Conservation (phyloP, 1,140 invertebrate genomes). For the Cotesia typhae region DNA sequence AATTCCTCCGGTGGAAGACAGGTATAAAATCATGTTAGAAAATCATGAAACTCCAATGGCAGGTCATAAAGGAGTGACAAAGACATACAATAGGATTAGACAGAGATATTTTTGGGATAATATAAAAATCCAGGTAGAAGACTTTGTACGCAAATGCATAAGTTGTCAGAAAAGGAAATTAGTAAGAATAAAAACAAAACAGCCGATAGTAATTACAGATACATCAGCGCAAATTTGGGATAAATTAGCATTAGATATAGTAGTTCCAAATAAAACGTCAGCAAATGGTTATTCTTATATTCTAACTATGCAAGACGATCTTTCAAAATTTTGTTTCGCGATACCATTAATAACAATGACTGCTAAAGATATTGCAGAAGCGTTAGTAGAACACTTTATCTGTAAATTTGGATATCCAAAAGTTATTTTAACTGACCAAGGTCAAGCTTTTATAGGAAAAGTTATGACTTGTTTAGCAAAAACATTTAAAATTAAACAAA, state of each 20-base stretch:
- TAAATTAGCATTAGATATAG: slow-evolving; percentile 37
- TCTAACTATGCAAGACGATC: slow-evolving; percentile 44
- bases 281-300: slow-evolving; percentile 35
- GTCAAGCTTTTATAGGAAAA: slow-evolving; percentile 41
- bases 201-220: slow-evolving; percentile 35
- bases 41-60: slow-evolving; percentile 29
- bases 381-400: slow-evolving; percentile 42
- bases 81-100: slow-evolving; percentile 35
- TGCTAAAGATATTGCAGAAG: slow-evolving; percentile 41
- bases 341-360: slow-evolving; percentile 38
- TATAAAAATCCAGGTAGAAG: too few relatives aligned
- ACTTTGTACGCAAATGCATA: too few relatives aligned
- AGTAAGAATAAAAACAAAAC: too few relatives aligned
- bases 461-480: slow-evolving; percentile 41
- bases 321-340: slow-evolving; percentile 47
- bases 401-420: slow-evolving; percentile 43
- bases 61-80: slow-evolving; percentile 42
- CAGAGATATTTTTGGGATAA: too few relatives aligned
- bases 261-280: slow-evolving; percentile 28
- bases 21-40: slow-evolving; percentile 20
- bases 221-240: slow-evolving; percentile 37
- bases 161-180: too few relatives aligned
- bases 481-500: too few relatives aligned
- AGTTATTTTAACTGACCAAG: slow-evolving; percentile 48
- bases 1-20: slow-evolving; percentile 8